phyloP scores from a whole-genome alignment of 2,888 invertebrate genomes.

The Spicauda simplicius region DNA sequence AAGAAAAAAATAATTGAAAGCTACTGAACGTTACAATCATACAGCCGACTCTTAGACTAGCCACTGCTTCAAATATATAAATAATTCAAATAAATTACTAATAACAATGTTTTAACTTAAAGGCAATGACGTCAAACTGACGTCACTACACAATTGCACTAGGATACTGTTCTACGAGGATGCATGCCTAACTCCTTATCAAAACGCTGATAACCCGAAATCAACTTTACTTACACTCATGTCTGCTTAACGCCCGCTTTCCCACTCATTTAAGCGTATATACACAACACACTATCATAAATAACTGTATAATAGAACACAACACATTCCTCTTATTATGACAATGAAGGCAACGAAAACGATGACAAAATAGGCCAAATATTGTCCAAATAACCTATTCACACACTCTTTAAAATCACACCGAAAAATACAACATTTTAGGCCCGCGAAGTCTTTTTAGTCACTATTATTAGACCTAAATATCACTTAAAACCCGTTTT shows the following conservation, averaged over 20 bases:
- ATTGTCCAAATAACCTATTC: conserved; percentile 5
- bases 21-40: too few species aligned
- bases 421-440: conserved; percentile 35
- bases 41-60: too few species aligned
- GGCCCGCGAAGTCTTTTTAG: conserved; percentile 1
- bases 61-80: too few species aligned
- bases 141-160: not conserved
- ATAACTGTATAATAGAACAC: conserved; percentile 39
- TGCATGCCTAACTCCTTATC: not conserved
- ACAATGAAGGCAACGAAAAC: conserved; percentile 43
- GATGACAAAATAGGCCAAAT: conserved; percentile 41
- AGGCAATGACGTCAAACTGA: not conserved
- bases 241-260: conserved; percentile 46
- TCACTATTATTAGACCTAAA: not conserved
- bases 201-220: conserved; percentile 4
- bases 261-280: conserved; percentile 55
- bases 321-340: conserved; percentile 44
- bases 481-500: conserved; percentile 10
- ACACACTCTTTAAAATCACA: conserved; percentile 22
- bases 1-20: too few species aligned
- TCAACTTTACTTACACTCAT: conserved; percentile 69
- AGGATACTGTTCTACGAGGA: not conserved
- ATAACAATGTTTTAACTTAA: not conserved
- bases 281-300: conserved; percentile 50
- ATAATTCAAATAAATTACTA: too few species aligned